phyloP scores from a whole-genome alignment of 2,113 vertebrate species.

The Zapus hudsonius region DNA sequence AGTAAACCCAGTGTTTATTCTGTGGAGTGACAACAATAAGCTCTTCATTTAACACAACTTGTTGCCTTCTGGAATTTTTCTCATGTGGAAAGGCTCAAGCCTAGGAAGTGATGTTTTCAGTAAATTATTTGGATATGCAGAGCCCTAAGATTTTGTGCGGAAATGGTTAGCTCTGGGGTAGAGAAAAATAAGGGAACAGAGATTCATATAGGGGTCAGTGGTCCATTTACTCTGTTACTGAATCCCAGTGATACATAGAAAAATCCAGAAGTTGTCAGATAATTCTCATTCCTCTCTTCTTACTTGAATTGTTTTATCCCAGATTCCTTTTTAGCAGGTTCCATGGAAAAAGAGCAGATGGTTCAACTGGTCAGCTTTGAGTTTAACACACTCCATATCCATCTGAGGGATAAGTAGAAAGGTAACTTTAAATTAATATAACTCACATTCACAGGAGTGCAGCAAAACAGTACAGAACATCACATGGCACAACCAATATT shows the following conservation, averaged over 20 bases:
- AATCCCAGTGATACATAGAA: background rate
- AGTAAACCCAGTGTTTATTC: background rate
- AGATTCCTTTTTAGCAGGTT: background rate
- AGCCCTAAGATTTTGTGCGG: background rate
- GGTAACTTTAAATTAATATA: background rate
- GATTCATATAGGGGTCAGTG: background rate
- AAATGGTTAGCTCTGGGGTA: background rate
- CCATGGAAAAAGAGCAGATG: background rate
- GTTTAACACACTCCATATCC: background rate
- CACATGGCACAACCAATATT: background rate
- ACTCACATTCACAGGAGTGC: background rate
- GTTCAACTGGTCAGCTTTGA: background rate
- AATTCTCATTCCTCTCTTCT: background rate
- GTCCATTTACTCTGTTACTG: too few relatives aligned
- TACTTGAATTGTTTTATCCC: background rate
- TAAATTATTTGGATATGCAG: background rate
- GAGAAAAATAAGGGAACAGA: background rate
- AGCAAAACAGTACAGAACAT: background rate
- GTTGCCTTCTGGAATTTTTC: background rate
- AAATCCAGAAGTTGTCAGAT: background rate
- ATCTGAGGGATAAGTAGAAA: background rate
- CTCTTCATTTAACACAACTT: background rate
- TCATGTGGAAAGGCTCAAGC: background rate
- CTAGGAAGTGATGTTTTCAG: background rate
- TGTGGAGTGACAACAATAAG: background rate